Percentiles rank a stretch among this genome's conserved stretches.
Conservation (phyloP, 1,140 invertebrate species). For the Mamestra configurata region DNA sequence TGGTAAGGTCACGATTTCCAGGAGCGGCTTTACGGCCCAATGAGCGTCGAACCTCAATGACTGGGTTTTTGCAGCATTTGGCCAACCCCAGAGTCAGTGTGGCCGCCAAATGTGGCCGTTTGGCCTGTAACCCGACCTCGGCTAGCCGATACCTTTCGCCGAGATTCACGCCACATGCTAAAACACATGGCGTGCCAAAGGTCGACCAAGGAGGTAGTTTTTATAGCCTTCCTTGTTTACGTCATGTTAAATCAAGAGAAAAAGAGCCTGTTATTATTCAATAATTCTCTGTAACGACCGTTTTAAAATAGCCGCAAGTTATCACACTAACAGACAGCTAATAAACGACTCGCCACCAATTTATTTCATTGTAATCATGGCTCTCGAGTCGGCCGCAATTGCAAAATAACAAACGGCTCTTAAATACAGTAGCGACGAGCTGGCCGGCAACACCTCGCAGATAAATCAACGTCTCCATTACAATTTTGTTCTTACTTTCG, state of each 20-base stretch:
- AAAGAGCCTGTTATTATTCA: conserved; percentile 52
- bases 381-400: conserved; percentile 62
- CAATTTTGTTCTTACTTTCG: conserved; percentile 76
- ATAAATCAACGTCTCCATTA: conserved; percentile 81
- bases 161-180: conserved; percentile 79
- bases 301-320: conserved; percentile 54
- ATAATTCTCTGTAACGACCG: conserved; percentile 50
- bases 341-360: conserved; percentile 68
- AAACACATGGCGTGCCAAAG: conserved; percentile 77
- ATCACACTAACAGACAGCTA: conserved; percentile 60
- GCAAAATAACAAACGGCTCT: conserved; percentile 73
- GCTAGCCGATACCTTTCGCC: conserved; percentile 72
- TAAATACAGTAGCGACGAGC: conserved; percentile 75
- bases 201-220: conserved; percentile 82
- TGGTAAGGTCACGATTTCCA: conserved; percentile 68
- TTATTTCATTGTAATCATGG: conserved; percentile 73
- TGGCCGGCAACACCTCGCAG: conserved; percentile 60
- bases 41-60: conserved; percentile 70
- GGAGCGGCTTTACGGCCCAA: conserved; percentile 68
- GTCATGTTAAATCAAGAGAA: conserved; percentile 54
- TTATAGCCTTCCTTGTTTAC: conserved; percentile 70
- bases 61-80: conserved; percentile 77
- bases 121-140: conserved; percentile 73
- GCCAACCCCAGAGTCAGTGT: conserved; percentile 69
- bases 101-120: conserved; percentile 82